Evolutionary conservation across 2,888 invertebrate species (phyloP).

Genomic region (Euspilapteryx auroguttella): DNA sequence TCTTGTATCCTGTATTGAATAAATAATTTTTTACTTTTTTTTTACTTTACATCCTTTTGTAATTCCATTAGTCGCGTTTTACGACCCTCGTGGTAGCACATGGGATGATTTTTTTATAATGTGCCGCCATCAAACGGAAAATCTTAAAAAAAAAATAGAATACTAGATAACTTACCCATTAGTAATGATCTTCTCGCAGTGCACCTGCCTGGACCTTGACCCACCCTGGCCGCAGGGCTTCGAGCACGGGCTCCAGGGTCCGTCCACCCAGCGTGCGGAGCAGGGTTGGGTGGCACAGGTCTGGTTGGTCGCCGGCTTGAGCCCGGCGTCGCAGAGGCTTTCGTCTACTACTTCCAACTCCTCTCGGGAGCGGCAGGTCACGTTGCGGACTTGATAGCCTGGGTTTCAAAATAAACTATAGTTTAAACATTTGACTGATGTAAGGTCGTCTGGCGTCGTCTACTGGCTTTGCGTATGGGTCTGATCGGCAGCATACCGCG

Average conservation of each 20-base stretch:
- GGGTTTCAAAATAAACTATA: slow-evolving; percentile 3
- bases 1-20: no score
- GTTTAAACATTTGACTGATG: no score
- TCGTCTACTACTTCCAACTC: slow-evolving; percentile 72
- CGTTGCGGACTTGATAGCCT: slow-evolving; percentile 77
- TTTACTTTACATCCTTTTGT: no score
- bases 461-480: no score
- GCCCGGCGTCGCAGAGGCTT: slow-evolving; percentile 75
- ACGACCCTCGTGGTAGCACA: no score
- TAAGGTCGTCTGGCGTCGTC: no score
- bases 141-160: no score
- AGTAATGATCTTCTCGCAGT: slow-evolving; percentile 78
- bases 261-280: slow-evolving; percentile 77
- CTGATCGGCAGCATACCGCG: no score
- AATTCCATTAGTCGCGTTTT: no score
- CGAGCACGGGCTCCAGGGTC: slow-evolving; percentile 81
- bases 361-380: slow-evolving; percentile 77
- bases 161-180: slow-evolving; percentile 71
- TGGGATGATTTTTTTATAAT: no score
- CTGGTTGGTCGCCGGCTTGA: slow-evolving; percentile 71
- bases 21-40: no score
- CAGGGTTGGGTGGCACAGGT: slow-evolving; percentile 78
- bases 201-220: slow-evolving; percentile 68
- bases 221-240: slow-evolving; percentile 81
- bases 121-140: no score